Conservation (phyloP, 2,797 vertebrate genomes). For the Selene dorsalis region DNA sequence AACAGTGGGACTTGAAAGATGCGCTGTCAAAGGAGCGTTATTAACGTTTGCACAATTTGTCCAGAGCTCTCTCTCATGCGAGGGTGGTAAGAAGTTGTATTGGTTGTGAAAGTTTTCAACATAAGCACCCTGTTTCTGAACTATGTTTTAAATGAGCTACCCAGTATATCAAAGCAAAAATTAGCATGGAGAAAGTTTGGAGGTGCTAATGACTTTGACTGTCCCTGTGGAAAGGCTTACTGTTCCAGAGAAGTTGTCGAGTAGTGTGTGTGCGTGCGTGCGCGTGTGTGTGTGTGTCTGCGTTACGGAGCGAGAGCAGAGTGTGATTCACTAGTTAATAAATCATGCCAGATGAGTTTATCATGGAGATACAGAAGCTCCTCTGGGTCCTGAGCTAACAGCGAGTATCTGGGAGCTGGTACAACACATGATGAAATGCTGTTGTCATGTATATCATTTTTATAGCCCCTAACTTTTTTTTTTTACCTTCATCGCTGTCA, state of each 20-base stretch:
- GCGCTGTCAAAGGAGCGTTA: slow-evolving; percentile 56
- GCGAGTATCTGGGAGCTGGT: slow-evolving; percentile 84
- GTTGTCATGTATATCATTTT: slow-evolving; percentile 86
- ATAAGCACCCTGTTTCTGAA: slow-evolving; percentile 73
- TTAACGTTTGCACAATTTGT: slow-evolving; percentile 61
- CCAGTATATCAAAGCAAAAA: slow-evolving; percentile 81
- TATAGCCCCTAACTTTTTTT: slow-evolving; percentile 82
- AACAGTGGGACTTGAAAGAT: slow-evolving; percentile 57
- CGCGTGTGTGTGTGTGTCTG: slow-evolving; percentile 58
- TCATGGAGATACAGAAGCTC: slow-evolving; percentile 87
- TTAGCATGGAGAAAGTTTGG: slow-evolving; percentile 84
- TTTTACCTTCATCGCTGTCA: slow-evolving; percentile 79
- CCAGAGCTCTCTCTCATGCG: slow-evolving; percentile 26
- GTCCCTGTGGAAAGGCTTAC: slow-evolving; percentile 85
- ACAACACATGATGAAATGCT: slow-evolving; percentile 87
- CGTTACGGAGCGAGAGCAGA: slow-evolving; percentile 71
- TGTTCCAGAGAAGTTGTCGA: slow-evolving; percentile 79
- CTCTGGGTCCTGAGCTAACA: slow-evolving; percentile 86
- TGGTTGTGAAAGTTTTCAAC: slow-evolving; percentile 68
- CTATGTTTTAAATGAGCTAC: slow-evolving; percentile 80
- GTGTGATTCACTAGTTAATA: slow-evolving; percentile 88
- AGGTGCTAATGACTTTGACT: slow-evolving; percentile 87
- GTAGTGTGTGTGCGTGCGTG: slow-evolving; percentile 16
- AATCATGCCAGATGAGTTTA: slow-evolving; percentile 91
- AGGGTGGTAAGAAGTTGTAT: slow-evolving; percentile 57